Conservation (phyloP, 2,888 invertebrate species). For the Noctua fimbriata region DNA sequence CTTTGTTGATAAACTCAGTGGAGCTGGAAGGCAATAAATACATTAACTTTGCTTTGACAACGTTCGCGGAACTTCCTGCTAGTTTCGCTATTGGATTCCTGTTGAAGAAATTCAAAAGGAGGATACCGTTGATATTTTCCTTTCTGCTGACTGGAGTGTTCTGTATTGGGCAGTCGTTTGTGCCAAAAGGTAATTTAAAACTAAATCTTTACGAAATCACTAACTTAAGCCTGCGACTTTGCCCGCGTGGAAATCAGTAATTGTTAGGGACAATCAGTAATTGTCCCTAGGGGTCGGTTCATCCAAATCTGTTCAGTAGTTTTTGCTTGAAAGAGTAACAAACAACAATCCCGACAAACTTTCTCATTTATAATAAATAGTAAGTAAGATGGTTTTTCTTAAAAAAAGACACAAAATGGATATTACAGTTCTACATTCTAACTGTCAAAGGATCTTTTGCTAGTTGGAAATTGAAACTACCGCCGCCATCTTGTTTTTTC, state of each 20-base stretch:
- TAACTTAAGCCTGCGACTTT: no score
- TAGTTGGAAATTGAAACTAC: no score
- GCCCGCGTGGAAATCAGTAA: no score
- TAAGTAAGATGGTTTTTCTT: neutral
- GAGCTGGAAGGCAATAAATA: slow-evolving; percentile 93
- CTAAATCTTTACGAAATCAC: neutral
- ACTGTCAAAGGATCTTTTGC: no score
- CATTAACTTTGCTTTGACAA: slow-evolving; percentile 92
- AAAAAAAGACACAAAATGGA: no score
- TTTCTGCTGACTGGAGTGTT: slow-evolving; percentile 72
- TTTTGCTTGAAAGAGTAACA: neutral
- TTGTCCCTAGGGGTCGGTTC: no score
- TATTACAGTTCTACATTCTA: no score
- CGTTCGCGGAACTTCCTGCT: slow-evolving; percentile 89
- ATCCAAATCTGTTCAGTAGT: neutral
- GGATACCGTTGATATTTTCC: slow-evolving; percentile 78
- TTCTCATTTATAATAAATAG: neutral
- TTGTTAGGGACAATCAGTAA: no score
- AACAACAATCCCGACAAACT: neutral
- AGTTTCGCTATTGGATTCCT: slow-evolving; percentile 87
- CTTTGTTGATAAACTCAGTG: slow-evolving; percentile 92
- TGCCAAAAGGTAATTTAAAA: slow-evolving; percentile 21
- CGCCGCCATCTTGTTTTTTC: no score
- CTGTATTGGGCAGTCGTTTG: slow-evolving; percentile 27
- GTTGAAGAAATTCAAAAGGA: slow-evolving; percentile 87